These are phyloP conservation scores for Campodea augens DNA, from an alignment of 1,140 invertebrate species.

Conservation along the genomic window DNA sequence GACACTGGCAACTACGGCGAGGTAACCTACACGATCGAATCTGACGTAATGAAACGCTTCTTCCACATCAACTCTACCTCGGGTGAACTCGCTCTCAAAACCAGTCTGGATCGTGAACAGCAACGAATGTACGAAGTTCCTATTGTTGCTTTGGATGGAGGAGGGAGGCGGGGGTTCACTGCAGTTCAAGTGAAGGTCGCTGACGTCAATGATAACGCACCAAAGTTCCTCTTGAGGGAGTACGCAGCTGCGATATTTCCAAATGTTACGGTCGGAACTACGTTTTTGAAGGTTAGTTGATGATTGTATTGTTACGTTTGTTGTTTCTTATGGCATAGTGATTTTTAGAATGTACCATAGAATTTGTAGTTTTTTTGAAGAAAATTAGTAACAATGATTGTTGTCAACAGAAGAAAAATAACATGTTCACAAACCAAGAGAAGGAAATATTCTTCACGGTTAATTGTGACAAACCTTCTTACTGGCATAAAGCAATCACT, in stretches of 20 bases:
- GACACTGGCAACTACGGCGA: slow-evolving; percentile 64
- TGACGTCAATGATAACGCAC: slow-evolving; percentile 77
- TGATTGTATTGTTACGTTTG: too few species aligned
- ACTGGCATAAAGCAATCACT: too few species aligned
- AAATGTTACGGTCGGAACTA: slow-evolving; percentile 37
- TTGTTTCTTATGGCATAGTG: neutral
- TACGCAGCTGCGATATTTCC: slow-evolving; percentile 52
- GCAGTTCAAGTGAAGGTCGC: slow-evolving; percentile 53
- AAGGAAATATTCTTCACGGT: too few species aligned
- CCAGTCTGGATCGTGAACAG: slow-evolving; percentile 56
- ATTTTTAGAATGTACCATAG: neutral
- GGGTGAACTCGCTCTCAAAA: slow-evolving; percentile 57
- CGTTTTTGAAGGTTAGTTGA: slow-evolving; percentile 41
- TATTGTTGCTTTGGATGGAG: slow-evolving; percentile 68
- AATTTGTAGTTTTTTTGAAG: neutral
- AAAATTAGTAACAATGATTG: too few species aligned
- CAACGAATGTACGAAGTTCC: slow-evolving; percentile 53
- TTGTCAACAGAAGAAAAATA: too few species aligned
- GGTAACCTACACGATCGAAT: slow-evolving; percentile 60
- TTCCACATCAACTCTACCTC: slow-evolving; percentile 58
- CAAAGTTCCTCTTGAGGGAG: slow-evolving; percentile 54
- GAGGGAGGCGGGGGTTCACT: slow-evolving; percentile 57
- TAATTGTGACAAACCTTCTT: too few species aligned
- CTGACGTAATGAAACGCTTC: slow-evolving; percentile 47
- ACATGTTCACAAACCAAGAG: too few species aligned